Evolutionary conservation across 1,140 invertebrate species (phyloP), one percentile per base, ranked within the genome.

Genomic region (Drosophila dunni): DNA sequence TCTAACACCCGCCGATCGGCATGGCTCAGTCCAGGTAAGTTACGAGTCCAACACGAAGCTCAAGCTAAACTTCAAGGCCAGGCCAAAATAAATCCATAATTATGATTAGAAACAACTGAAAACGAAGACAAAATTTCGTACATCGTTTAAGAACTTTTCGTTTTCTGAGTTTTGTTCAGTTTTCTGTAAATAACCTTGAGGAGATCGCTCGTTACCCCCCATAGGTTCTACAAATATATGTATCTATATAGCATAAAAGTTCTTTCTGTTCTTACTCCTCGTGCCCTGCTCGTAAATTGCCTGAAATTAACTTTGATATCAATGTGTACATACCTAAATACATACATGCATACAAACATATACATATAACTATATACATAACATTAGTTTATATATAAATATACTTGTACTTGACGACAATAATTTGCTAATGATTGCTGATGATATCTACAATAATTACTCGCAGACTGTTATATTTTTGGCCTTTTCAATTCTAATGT

Each of bases 11-110:
- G 97, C 97, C 91, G 97, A 98, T 94, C 95, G 97, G 93, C 97
- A 98, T 93, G 97, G 97, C 93, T 98, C 97, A 92, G 97, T 98
- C 85, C 97, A 98, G 97, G 97, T 98, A 94, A 94, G 94, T 94
- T 91, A 42, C 57, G 66, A 81, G 79, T 77, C 57, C 17, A 78
- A 88, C 80, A 50, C 17, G 20, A 60, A 29, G 67, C 40, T 46
- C 34, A 62, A 48, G 13, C 51, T 36, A 15, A 75, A 56, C 24
- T 29, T 5, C 24, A 4, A 29, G 24, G 6, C 60, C n/a, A 56
- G 56, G 51, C 58, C n/a, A n/a, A n/a, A n/a, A 17, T 50, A 38
- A 10, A 38, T 15, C 20, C 3, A 42, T 24, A 48, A 40, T 40
- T 24, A 53, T 1, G 34, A 36, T 29, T 10, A 36, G 29, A 33